Evolutionary conservation across 2,888 invertebrate genomes (phyloP), one percentile per base, ranked within the genome.

Genomic region (Strigamia crassipes): DNA sequence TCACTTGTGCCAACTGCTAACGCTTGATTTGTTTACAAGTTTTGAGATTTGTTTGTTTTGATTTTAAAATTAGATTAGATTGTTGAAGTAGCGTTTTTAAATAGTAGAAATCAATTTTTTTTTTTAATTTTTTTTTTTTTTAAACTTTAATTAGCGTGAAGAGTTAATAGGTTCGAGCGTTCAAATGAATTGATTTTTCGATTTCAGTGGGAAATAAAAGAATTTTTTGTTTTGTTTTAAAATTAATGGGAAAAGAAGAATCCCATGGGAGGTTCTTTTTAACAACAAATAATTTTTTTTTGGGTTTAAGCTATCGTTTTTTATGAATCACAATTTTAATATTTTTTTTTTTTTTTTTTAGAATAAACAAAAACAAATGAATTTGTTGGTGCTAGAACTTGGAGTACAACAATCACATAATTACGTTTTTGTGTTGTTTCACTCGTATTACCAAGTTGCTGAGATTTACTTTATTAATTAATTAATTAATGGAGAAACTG

Each of bases 111-210:
- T 56, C 56, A 56, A 56, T 56, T 56, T 21, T 56, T 51, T 51
- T 10, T 42, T 42, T 42, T 46, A n/a, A n/a, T n/a, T 56, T 56
- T 21, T 56, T 51, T 51, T 10, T 42, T 42, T 42, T 46, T 46
- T 38, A n/a, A n/a, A 6, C n/a, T 18, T n/a, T 56, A 56, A 56
- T 56, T 56, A 56, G 56, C 56, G 18, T 46, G 18, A 56, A 56
- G 56, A 56, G 18, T 56, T 56, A 56, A 56, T 56, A 18, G 56
- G 56, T 56, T 56, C n/a, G 46, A 56, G 18, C 56, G 6, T 56
- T 21, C 15, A 56, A 56, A 56, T 56, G 56, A 56, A 56, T 56
- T 56, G 56, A 56, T 56, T 56, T 56, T 56, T 56, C 56, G 56
- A 56, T 56, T 56, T 56, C 56, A 18, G 18, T 38, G 38, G 38